Base-by-base conservation (phyloP, 2,888 invertebrate species). In the Caenorhabditis virilis region DNA sequence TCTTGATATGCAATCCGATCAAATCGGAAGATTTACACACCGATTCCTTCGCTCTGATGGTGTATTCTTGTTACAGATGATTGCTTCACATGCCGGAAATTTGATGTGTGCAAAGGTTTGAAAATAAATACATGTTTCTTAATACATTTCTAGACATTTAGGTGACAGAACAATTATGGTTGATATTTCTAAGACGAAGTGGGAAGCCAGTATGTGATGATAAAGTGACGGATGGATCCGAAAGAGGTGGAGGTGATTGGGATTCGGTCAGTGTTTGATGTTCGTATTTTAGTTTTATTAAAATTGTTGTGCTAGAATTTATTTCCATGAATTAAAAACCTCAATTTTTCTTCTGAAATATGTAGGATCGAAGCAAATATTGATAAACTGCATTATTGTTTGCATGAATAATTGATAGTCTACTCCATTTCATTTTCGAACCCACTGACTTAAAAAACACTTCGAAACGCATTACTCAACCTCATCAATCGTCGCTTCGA, bases 11-110 rank as follows among this genome's bases (percentile, higher is more conserved):
- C 69, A 74, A 48, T 55, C 59, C 2, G 74, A 73, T 39, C 73
- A 69, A 41, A 64, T 73, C 22, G 65, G 63, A 16, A 46, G 73
- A 23, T 83, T 80, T 49, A 77, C 79, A 6, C 67, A 76, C 33
- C 69, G 79, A 36, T 83, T 80, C 49, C 67, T 83, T 6, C 69
- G 83, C 30, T 78, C 83, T 1, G 83, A 83, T 56, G 83, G 82
- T 1, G 76, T 78, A 2, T 76, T 80, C 48, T 65, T 78, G 1
- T 56, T 79, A n/a, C 74, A 78, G 26, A 77, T 79, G 72, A 69
- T 79, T 11, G 70, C 75, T 33, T 60, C 69, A 13, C 78, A 78
- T 61, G 75, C 77, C 15, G 78, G 78, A 33, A 76, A 69, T 41
- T 43, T 74, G 42, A 68, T 68, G 51, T 70, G 70, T 42, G 69